Evolutionary conservation across 2,888 invertebrate species (phyloP).

Genomic region (Drosophila histrio): DNA sequence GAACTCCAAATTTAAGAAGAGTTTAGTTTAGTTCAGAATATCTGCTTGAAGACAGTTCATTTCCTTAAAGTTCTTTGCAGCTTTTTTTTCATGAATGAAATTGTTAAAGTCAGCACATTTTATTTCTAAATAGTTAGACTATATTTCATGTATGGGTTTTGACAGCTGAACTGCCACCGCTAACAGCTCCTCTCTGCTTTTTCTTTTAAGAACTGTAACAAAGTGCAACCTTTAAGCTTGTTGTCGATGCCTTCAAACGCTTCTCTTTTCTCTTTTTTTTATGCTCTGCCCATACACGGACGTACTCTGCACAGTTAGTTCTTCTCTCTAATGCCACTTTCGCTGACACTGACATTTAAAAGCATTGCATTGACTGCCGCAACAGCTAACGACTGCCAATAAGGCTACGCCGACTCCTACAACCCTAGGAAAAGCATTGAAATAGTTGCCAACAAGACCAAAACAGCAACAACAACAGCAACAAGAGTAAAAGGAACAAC

Average conservation of each 20-base stretch:
- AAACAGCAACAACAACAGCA: slow-evolving; percentile 29
- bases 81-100: background rate
- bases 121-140: background rate
- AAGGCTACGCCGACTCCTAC: slow-evolving; percentile 38
- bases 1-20: background rate
- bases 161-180: background rate
- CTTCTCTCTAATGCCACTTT: slow-evolving; percentile 56
- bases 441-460: slow-evolving; percentile 52
- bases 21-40: background rate
- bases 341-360: slow-evolving; percentile 72
- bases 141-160: background rate
- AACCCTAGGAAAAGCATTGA: slow-evolving; percentile 25
- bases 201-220: slow-evolving; percentile 2
- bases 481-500: slow-evolving; percentile 5
- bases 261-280: slow-evolving; percentile 1
- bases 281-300: background rate
- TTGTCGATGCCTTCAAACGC: slow-evolving; percentile 12
- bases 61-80: background rate
- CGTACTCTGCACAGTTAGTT: slow-evolving; percentile 10
- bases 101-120: background rate
- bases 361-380: slow-evolving; percentile 56
- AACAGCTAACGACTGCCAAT: slow-evolving; percentile 57
- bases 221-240: slow-evolving; percentile 39
- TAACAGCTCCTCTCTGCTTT: background rate
- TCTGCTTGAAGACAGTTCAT: background rate